phyloP scores from a whole-genome alignment of 2,888 invertebrate species.

The Dasypogon diadema region DNA sequence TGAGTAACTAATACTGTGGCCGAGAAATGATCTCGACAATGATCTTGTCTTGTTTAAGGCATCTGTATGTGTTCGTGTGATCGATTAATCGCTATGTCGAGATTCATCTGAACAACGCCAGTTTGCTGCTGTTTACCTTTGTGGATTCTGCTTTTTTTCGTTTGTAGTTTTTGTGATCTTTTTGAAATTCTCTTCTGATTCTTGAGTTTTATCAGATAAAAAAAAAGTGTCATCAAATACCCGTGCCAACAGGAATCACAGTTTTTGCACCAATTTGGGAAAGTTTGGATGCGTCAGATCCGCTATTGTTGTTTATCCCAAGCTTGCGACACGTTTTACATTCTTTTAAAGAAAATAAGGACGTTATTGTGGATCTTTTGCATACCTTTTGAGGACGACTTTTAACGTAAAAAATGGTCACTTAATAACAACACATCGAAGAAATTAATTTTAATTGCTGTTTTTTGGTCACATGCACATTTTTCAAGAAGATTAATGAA shows the following conservation, averaged over 20 bases:
- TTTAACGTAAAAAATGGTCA: too few relatives aligned
- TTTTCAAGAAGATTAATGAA: too few relatives aligned
- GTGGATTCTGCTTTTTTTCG: slow-evolving; percentile 12
- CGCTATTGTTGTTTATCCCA: not conserved
- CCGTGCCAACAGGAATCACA: slow-evolving; percentile 38
- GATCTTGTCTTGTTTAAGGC: not conserved
- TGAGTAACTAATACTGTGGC: not conserved
- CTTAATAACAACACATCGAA: too few relatives aligned
- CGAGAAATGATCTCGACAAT: not conserved
- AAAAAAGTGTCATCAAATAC: slow-evolving; percentile 30
- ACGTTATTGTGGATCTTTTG: too few relatives aligned
- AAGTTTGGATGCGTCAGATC: slow-evolving; percentile 32
- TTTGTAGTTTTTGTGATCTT: slow-evolving; percentile 11
- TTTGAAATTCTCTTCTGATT: slow-evolving; percentile 14
- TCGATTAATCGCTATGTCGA: slow-evolving; percentile 21
- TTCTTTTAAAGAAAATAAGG: not conserved
- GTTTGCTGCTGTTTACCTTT: slow-evolving; percentile 24
- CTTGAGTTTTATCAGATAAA: slow-evolving; percentile 19
- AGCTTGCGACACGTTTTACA: not conserved
- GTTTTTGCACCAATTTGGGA: slow-evolving; percentile 33
- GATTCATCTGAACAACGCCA: slow-evolving; percentile 21
- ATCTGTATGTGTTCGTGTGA: slow-evolving; percentile 1
- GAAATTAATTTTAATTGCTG: too few relatives aligned
- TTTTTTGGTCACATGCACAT: too few relatives aligned
- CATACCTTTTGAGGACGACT: too few relatives aligned